These are phyloP conservation scores for Aphidoletes aphidimyza DNA, from an alignment of 2,888 invertebrate genomes.

Conservation along the genomic window DNA sequence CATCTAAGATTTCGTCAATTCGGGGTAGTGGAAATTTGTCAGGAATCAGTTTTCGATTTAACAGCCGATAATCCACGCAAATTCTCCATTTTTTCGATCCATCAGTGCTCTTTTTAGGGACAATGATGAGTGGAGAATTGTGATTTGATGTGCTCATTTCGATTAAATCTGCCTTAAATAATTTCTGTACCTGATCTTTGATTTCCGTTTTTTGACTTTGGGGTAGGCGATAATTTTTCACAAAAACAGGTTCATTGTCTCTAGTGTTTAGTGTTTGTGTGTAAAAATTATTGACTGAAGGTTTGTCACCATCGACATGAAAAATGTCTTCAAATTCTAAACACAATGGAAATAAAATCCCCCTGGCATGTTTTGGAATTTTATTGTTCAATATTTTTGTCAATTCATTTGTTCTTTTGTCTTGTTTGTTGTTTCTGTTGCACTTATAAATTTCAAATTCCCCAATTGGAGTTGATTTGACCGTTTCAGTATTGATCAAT, in stretches of 20 bases:
- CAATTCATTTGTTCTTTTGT: neutral
- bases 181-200: constrained; percentile 57
- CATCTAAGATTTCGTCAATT: constrained; percentile 56
- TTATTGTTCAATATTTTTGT: neutral
- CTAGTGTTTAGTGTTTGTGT: constrained; percentile 57
- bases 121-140: constrained; percentile 58
- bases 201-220: constrained; percentile 58
- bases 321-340: constrained; percentile 57
- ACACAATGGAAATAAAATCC: constrained; percentile 55
- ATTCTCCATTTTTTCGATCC: too few species aligned
- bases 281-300: constrained; percentile 59
- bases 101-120: too few species aligned
- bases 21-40: constrained; percentile 56
- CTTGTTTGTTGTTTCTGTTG: neutral
- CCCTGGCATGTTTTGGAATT: neutral
- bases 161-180: constrained; percentile 57
- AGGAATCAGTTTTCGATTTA: constrained; percentile 30
- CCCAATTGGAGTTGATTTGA: neutral
- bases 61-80: too few species aligned
- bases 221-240: constrained; percentile 59
- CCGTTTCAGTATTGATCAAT: neutral
- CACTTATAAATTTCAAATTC: neutral
- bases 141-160: constrained; percentile 58
- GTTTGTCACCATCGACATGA: constrained; percentile 57
- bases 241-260: constrained; percentile 58